A percentile compares a stretch with the other conserved stretches of the same genome.
phyloP scores from a whole-genome alignment of 2,888 invertebrate genomes.

The Eucera pruinosa region DNA sequence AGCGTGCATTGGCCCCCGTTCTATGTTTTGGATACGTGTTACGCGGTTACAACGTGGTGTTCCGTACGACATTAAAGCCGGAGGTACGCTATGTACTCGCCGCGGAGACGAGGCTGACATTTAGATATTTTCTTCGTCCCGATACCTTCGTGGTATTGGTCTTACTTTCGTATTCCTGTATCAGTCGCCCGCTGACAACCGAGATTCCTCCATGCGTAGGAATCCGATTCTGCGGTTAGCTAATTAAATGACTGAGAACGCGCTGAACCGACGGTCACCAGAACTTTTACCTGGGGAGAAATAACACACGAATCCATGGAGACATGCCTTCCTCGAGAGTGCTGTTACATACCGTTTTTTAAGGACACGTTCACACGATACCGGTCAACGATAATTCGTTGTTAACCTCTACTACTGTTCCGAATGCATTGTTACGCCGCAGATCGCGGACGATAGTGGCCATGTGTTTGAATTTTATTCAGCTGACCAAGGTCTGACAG shows the following conservation, averaged over 20 bases:
- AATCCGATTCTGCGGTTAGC: conserved; percentile 34
- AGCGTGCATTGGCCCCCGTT: conserved; percentile 69
- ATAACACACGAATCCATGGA: conserved; percentile 44
- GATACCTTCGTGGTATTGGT: conserved; percentile 52
- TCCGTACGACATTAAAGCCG: conserved; percentile 48
- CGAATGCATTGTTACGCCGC: conserved; percentile 40
- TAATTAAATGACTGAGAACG: conserved; percentile 60
- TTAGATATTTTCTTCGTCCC: conserved; percentile 66
- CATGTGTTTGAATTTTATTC: conserved; percentile 63
- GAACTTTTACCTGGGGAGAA: conserved; percentile 42
- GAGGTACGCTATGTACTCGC: conserved; percentile 69
- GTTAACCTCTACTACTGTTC: conserved; percentile 61
- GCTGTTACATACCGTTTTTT: conserved; percentile 30
- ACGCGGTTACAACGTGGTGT: conserved; percentile 57
- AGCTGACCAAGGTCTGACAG: conserved; percentile 67
- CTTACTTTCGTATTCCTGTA: conserved; percentile 39
- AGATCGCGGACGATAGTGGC: conserved; percentile 61
- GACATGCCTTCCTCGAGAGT: conserved; percentile 56
- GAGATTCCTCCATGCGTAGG: conserved; percentile 42
- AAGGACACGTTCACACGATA: conserved; percentile 31
- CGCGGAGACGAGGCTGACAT: conserved; percentile 72
- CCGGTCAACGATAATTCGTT: conserved; percentile 48
- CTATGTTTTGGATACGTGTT: conserved; percentile 61
- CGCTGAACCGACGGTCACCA: conserved; percentile 42
- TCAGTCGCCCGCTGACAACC: conserved; percentile 49